Base-by-base conservation (phyloP, 2,888 invertebrate species). In the Endomychus coccineus region DNA sequence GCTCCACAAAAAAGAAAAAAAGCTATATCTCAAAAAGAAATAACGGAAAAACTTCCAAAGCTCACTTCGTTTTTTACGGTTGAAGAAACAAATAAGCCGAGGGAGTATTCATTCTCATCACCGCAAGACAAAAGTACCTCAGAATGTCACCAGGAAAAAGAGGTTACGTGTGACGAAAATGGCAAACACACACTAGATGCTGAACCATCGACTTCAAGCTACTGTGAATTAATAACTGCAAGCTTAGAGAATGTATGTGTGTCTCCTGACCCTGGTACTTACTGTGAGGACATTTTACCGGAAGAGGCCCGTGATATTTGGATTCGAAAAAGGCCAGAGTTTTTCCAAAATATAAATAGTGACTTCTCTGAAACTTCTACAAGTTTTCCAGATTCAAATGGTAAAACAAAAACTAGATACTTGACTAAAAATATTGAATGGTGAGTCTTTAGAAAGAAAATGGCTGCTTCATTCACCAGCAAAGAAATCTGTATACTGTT, bases 321-420 rank as follows among this genome's bases (percentile, higher is more conserved):
- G 42, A 39, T 42, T 40, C 42, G 44, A 7, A 47, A 42, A 33
- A 36, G 41, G 27, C 37, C 39, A 39, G 38, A 39, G 32, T 42
- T 34, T 44, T 42, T 41, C 28, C 41, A 42, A 44, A 46, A 44
- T 41, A 34, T 28, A 27, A 39, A n/a, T n/a, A n/a, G n/a, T n/a
- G n/a, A n/a, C n/a, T n/a, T n/a, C n/a, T n/a, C n/a, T n/a, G n/a
- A n/a, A n/a, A n/a, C n/a, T n/a, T n/a, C n/a, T n/a, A n/a, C n/a
- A n/a, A n/a, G n/a, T n/a, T n/a, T n/a, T n/a, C n/a, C n/a, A n/a
- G n/a, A n/a, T n/a, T n/a, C n/a, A n/a, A n/a, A n/a, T n/a, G n/a
- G n/a, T n/a, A n/a, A n/a, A n/a, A n/a, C n/a, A n/a, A n/a, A n/a
- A n/a, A n/a, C n/a, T n/a, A n/a, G n/a, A n/a, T n/a, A n/a, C n/a